Conservation (phyloP, 2,113 vertebrate species). For the Apeltes quadracus region DNA sequence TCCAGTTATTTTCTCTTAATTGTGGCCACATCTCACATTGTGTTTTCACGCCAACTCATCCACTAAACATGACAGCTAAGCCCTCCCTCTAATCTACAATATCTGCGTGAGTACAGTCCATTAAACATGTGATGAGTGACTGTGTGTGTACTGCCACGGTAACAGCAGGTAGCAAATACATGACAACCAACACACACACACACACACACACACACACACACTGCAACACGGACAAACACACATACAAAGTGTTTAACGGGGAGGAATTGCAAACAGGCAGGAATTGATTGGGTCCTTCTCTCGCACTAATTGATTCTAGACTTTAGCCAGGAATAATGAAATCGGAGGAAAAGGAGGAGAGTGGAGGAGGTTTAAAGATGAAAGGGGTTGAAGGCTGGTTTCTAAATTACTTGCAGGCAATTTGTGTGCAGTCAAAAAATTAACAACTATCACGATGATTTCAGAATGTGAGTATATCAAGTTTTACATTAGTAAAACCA, state of each 20-base stretch:
- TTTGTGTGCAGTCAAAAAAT: not conserved
- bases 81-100: not conserved
- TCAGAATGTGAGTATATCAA: not conserved
- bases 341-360: constrained; percentile 9
- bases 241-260: constrained; percentile 44
- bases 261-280: constrained; percentile 59
- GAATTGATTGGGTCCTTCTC: constrained; percentile 53
- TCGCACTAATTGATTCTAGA: constrained; percentile 45
- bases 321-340: constrained; percentile 33
- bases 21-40: not conserved
- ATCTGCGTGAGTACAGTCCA: not conserved
- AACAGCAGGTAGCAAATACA: constrained; percentile 14
- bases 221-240: no score
- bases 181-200: constrained; percentile 5
- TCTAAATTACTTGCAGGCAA: not conserved
- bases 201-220: not conserved
- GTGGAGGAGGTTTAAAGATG: constrained; percentile 6
- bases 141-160: not conserved
- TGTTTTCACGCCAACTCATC: not conserved
- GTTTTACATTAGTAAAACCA: not conserved
- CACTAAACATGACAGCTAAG: not conserved
- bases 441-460: not conserved
- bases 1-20: not conserved
- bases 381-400: not conserved
- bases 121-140: constrained; percentile 5